Conservation (phyloP, 2,888 invertebrate genomes). For the Parascotia fuliginaria region DNA sequence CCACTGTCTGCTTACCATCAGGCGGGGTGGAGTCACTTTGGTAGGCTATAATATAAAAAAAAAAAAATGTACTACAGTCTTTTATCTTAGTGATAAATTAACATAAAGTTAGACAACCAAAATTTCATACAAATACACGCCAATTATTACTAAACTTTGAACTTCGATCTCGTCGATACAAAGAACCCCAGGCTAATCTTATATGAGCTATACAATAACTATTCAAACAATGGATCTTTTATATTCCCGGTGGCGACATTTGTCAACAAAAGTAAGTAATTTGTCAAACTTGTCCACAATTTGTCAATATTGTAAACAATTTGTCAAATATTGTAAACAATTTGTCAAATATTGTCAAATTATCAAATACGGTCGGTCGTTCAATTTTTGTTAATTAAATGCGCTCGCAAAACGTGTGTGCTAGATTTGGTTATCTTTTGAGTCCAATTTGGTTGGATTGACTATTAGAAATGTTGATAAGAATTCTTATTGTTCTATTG, state of each 20-base stretch:
- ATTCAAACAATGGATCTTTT: constrained; percentile 33
- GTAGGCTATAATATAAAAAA: too few species aligned
- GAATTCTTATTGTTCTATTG: too few species aligned
- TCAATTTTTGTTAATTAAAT: neutral
- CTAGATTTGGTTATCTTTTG: neutral
- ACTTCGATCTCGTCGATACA: neutral
- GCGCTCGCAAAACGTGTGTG: neutral
- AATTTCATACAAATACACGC: neutral
- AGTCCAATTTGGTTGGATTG: too few species aligned
- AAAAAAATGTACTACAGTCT: too few species aligned
- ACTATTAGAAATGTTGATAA: too few species aligned
- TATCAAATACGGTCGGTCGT: constrained; percentile 42
- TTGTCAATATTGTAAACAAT: constrained; percentile 59
- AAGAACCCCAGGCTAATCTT: neutral
- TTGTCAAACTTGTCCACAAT: constrained; percentile 45
- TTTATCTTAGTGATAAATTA: too few species aligned
- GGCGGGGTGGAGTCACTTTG: too few species aligned
- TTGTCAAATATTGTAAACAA: too few species aligned
- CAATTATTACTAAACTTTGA: neutral
- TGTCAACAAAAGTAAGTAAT: constrained; percentile 33
- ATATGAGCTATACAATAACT: neutral
- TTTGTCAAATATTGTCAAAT: constrained; percentile 70
- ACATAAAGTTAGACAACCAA: too few species aligned
- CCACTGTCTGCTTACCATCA: too few species aligned
- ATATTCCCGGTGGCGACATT: constrained; percentile 27